Conservation (phyloP, 1,140 invertebrate genomes). For the Apis laboriosa region DNA sequence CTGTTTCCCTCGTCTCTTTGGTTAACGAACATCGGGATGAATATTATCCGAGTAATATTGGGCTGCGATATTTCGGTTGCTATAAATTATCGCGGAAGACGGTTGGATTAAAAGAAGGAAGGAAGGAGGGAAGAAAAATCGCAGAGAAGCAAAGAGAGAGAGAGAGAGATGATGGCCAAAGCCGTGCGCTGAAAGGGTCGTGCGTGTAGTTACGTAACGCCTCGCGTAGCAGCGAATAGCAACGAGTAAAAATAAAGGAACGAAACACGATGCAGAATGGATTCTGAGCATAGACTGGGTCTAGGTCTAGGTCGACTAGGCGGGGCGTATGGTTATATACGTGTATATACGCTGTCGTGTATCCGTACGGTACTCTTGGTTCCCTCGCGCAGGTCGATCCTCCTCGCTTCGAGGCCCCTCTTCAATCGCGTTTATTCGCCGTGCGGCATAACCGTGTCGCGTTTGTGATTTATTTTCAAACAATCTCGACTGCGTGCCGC, state of each 20-base stretch:
- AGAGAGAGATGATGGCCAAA: no score
- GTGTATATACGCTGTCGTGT: slow-evolving; percentile 28
- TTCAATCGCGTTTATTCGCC: neutral
- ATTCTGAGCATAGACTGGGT: slow-evolving; percentile 66
- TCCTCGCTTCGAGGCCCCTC: slow-evolving; percentile 7
- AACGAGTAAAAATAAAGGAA: slow-evolving; percentile 69
- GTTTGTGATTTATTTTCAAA: neutral
- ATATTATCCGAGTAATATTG: neutral
- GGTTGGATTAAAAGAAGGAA: neutral
- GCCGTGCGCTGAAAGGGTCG: slow-evolving; percentile 20
- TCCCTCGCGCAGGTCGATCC: slow-evolving; percentile 36
- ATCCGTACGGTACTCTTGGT: slow-evolving; percentile 29
- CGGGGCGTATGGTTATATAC: slow-evolving; percentile 38
- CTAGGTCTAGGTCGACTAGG: slow-evolving; percentile 75
- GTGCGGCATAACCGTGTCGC: neutral
- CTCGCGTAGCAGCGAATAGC: slow-evolving; percentile 53
- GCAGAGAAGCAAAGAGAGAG: neutral
- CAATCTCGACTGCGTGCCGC: neutral
- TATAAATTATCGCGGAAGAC: neutral
- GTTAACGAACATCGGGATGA: no score
- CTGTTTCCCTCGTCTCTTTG: neutral
- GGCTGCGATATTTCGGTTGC: neutral
- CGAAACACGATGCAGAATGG: slow-evolving; percentile 59
- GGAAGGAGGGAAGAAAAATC: neutral
- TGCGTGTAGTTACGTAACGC: slow-evolving; percentile 52